Conservation (phyloP, 2,113 vertebrate genomes). For the human region DNA sequence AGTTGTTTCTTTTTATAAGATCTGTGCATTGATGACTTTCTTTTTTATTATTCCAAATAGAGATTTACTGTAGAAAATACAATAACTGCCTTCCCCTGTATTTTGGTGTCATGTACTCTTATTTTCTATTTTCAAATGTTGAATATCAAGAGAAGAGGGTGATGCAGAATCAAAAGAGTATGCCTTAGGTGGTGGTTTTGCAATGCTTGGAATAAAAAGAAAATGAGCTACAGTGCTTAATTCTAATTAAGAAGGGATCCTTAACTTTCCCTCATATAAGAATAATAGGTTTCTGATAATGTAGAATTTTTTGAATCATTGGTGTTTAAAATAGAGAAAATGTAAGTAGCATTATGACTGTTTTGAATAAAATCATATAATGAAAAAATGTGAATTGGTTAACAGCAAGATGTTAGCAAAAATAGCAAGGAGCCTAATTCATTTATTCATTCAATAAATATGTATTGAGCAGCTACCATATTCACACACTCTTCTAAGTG, state of each 20-base stretch:
- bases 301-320: background rate
- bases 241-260: background rate
- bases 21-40: background rate
- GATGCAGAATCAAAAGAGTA: background rate
- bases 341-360: background rate
- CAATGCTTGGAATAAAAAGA: background rate
- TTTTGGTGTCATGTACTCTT: background rate
- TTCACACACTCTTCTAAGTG: fast-evolving
- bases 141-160: background rate
- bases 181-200: background rate
- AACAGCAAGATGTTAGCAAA: background rate
- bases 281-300: background rate
- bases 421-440: background rate
- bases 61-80: background rate
- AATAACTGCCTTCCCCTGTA: background rate
- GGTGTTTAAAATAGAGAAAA: background rate
- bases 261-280: too few species aligned
- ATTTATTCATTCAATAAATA: background rate
- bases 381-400: background rate
- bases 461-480: background rate
- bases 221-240: background rate
- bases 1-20: background rate
- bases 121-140: background rate
- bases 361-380: background rate
- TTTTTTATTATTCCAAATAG: background rate